Conservation (phyloP, 2,113 vertebrate genomes). For the Dipodomys stephensi region DNA sequence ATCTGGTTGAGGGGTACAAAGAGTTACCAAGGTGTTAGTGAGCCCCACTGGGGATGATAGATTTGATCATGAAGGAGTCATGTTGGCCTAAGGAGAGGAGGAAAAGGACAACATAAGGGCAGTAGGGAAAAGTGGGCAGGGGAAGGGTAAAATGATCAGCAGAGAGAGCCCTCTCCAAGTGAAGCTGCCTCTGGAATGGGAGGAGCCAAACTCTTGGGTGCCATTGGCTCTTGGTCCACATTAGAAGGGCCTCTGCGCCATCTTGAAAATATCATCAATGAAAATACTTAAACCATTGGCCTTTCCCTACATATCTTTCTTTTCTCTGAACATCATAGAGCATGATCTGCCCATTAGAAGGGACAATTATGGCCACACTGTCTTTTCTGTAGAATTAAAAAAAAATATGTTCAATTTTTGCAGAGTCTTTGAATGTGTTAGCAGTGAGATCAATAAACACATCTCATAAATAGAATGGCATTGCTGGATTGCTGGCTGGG, state of each 20-base stretch:
- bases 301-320: constrained; percentile 29
- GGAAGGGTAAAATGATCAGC: not conserved
- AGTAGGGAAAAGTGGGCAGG: not conserved
- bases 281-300: not conserved
- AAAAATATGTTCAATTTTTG: not conserved
- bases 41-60: not conserved
- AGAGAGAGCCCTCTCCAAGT: not conserved
- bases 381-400: constrained; percentile 26
- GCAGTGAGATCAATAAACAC: not conserved
- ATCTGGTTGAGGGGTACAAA: not conserved
- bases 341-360: not conserved
- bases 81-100: not conserved
- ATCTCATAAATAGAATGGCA: not conserved
- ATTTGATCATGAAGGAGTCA: not conserved
- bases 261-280: not conserved
- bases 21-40: not conserved
- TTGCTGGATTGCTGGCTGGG: not conserved
- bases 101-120: not conserved
- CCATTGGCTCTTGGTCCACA: not conserved
- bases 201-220: not conserved
- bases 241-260: not conserved
- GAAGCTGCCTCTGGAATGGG: not conserved
- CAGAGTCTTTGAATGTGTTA: not conserved
- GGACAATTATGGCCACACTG: not conserved
- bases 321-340: not conserved